Evolutionary conservation across 2,113 vertebrate species (phyloP).

Genomic region (Calyptomena viridis): DNA sequence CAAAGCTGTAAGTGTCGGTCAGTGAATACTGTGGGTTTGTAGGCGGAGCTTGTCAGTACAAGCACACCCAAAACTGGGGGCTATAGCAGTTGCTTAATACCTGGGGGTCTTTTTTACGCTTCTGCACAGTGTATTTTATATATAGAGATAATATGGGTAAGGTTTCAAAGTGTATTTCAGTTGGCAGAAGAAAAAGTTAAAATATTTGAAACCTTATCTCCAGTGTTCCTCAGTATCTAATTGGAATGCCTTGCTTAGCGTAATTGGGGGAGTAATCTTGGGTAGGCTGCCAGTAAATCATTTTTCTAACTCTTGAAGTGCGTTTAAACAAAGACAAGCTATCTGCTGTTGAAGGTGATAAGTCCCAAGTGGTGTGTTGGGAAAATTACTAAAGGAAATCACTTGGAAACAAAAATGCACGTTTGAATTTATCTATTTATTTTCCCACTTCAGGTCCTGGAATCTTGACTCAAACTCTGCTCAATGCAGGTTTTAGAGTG

Average conservation of each 20-base stretch:
- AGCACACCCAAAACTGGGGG: background rate
- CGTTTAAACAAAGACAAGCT: background rate
- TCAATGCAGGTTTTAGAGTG: slow-evolving; percentile 84
- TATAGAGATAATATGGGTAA: background rate
- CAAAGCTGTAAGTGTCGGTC: background rate
- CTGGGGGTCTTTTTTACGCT: background rate
- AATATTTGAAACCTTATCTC: background rate
- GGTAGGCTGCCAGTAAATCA: background rate
- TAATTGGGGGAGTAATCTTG: background rate
- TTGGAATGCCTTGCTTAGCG: background rate
- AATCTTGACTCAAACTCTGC: slow-evolving; percentile 82
- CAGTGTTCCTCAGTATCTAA: background rate
- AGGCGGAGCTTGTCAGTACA: background rate
- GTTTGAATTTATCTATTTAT: background rate
- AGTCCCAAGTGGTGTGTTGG: background rate
- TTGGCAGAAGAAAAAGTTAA: background rate
- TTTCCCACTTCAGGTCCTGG: slow-evolving; percentile 81
- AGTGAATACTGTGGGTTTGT: background rate
- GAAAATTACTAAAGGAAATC: background rate
- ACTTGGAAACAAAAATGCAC: background rate
- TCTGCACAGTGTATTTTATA: background rate
- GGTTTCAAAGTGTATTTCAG: background rate
- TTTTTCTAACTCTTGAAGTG: background rate
- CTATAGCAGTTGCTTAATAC: background rate
- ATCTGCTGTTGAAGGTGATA: background rate